Conservation (phyloP, 2,797 vertebrate species). For the Triplophysa yarkandensis region DNA sequence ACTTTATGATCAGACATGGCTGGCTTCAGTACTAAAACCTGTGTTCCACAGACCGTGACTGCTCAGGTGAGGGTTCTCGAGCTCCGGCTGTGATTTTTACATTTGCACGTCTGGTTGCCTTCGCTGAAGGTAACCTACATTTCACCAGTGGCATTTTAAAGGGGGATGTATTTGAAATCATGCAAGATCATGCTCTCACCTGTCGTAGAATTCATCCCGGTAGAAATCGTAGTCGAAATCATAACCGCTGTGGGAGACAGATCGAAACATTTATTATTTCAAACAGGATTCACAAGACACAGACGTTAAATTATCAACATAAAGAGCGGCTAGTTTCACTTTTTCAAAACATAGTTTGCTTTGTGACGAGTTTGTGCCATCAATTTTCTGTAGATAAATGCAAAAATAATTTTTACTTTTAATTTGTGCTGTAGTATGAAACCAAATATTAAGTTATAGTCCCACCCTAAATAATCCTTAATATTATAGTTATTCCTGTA, state of each 20-base stretch:
- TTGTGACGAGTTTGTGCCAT: too few relatives aligned
- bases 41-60: constrained; percentile 7
- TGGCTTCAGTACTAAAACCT: constrained; percentile 1
- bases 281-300: neutral
- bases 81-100: neutral
- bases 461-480: too few relatives aligned
- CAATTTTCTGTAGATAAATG: too few relatives aligned
- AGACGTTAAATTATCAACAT: neutral
- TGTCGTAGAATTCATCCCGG: constrained; percentile 90
- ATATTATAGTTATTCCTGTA: too few relatives aligned
- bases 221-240: constrained; percentile 91
- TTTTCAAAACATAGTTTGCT: neutral
- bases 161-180: neutral
- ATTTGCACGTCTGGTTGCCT: neutral
- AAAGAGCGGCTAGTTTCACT: neutral
- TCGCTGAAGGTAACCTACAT: neutral
- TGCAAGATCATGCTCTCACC: constrained; percentile 68
- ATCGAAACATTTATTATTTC: constrained; percentile 36
- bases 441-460: too few relatives aligned
- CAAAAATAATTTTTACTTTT: too few relatives aligned
- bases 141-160: neutral
- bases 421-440: too few relatives aligned
- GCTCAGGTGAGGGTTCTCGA: neutral
- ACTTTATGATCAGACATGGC: constrained; percentile 18
- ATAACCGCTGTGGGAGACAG: constrained; percentile 79